These are phyloP conservation scores for Linhomoeus sp. DNA, from an alignment of 2,888 invertebrate species.

Conservation along the genomic window DNA sequence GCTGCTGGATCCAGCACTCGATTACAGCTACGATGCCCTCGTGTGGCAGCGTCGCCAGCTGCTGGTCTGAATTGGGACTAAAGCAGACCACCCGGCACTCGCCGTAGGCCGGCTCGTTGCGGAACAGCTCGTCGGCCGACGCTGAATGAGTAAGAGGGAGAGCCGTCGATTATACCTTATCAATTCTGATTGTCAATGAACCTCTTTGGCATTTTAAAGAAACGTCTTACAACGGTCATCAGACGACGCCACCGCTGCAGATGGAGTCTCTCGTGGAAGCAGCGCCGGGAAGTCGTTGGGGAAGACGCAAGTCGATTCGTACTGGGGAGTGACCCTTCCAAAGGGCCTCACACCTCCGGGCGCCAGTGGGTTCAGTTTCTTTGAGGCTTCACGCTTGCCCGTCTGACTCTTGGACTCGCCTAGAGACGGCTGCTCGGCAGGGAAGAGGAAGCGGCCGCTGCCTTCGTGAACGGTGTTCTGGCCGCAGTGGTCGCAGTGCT, in stretches of 20 bases:
- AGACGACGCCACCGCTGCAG: too few relatives aligned
- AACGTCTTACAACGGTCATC: too few relatives aligned
- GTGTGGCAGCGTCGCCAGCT: constrained; percentile 61
- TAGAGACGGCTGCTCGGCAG: too few relatives aligned
- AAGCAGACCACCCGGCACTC: constrained; percentile 89
- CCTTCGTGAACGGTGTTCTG: too few relatives aligned
- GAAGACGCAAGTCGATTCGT: constrained; percentile 73
- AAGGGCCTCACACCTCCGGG: constrained; percentile 56
- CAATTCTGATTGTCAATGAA: too few relatives aligned
- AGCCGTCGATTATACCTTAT: too few relatives aligned
- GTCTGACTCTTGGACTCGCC: too few relatives aligned
- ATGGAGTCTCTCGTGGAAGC: constrained; percentile 40
- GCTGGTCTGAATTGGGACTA: constrained; percentile 68
- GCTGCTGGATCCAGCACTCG: constrained; percentile 61
- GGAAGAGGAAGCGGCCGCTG: too few relatives aligned
- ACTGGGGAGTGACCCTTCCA: constrained; percentile 47
- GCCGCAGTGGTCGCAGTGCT: too few relatives aligned
- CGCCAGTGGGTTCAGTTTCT: constrained; percentile 52
- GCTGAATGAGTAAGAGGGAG: too few relatives aligned
- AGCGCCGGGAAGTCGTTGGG: constrained; percentile 91
- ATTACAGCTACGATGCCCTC: constrained; percentile 58
- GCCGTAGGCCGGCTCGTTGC: constrained; percentile 53
- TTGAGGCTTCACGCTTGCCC: too few relatives aligned
- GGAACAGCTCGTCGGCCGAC: constrained; percentile 41
- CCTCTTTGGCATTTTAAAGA: too few relatives aligned